phyloP scores from a whole-genome alignment of 2,797 vertebrate genomes.

The Poecilia picta region DNA sequence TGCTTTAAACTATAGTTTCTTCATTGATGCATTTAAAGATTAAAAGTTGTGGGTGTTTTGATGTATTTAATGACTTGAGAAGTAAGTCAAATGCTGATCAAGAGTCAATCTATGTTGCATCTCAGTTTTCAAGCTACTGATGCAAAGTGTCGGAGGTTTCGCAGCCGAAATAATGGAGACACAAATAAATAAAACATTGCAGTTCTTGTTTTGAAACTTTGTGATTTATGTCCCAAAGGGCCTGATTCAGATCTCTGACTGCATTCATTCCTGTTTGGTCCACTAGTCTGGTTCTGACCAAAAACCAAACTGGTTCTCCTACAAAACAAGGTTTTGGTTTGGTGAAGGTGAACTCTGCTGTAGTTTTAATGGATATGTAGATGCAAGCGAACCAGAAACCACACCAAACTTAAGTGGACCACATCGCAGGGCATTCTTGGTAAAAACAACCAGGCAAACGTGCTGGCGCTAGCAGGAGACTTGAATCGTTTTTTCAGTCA shows the following conservation, averaged over 20 bases:
- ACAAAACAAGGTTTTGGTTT: too few species aligned
- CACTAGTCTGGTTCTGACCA: too few species aligned
- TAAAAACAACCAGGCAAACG: too few species aligned
- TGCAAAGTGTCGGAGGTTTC: not conserved
- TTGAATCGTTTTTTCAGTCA: too few species aligned
- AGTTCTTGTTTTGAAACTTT: not conserved
- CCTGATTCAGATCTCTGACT: not conserved
- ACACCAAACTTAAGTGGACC: too few species aligned
- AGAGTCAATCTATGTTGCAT: not conserved
- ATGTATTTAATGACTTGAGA: not conserved
- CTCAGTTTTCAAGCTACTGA: not conserved
- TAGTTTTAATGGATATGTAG: too few species aligned
- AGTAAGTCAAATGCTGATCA: not conserved
- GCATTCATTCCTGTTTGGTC: too few species aligned
- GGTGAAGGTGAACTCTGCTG: too few species aligned
- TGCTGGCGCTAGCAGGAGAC: too few species aligned
- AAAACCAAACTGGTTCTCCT: too few species aligned
- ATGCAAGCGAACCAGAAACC: too few species aligned
- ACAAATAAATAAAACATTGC: not conserved
- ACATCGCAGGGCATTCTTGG: too few species aligned
- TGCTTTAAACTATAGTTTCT: not conserved
- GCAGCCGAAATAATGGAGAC: not conserved
- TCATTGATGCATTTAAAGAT: not conserved
- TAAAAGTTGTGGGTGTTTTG: not conserved
- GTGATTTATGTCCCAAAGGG: not conserved